Evolutionary conservation across 2,113 vertebrate species (phyloP).

Genomic region (Choloepus hoffmanni): DNA sequence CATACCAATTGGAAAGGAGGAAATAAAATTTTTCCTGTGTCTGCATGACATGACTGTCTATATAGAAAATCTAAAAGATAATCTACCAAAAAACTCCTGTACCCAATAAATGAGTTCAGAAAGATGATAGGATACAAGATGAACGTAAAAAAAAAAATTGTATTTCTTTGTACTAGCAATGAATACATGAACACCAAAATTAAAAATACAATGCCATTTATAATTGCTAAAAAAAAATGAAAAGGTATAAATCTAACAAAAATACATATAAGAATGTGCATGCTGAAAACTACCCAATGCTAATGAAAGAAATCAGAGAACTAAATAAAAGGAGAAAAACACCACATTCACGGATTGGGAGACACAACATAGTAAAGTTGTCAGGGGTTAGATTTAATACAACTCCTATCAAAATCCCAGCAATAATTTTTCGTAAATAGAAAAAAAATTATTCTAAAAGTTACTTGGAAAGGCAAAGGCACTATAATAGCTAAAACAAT

Average conservation of each 20-base stretch:
- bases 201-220: slow-evolving; percentile 26
- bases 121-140: not conserved
- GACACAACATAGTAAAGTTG: not conserved
- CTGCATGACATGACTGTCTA: not conserved
- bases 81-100: not conserved
- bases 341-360: not conserved
- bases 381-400: not conserved
- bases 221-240: not conserved
- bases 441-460: slow-evolving; percentile 51
- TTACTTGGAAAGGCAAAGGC: slow-evolving; percentile 1
- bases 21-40: slow-evolving; percentile 25
- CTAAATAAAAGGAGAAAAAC: not conserved
- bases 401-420: slow-evolving; percentile 32
- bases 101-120: not conserved
- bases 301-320: slow-evolving; percentile 7
- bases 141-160: slow-evolving; percentile 2
- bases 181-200: not conserved
- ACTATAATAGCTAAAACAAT: slow-evolving; percentile 45
- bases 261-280: not conserved
- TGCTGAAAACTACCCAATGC: not conserved
- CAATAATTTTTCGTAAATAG: not conserved
- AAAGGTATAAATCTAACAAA: slow-evolving; percentile 38
- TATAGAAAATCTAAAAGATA: not conserved
- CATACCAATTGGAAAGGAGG: not conserved
- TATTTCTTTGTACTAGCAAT: not conserved